phyloP scores from a whole-genome alignment of 2,113 vertebrate species.

The Antennarius striatus region DNA sequence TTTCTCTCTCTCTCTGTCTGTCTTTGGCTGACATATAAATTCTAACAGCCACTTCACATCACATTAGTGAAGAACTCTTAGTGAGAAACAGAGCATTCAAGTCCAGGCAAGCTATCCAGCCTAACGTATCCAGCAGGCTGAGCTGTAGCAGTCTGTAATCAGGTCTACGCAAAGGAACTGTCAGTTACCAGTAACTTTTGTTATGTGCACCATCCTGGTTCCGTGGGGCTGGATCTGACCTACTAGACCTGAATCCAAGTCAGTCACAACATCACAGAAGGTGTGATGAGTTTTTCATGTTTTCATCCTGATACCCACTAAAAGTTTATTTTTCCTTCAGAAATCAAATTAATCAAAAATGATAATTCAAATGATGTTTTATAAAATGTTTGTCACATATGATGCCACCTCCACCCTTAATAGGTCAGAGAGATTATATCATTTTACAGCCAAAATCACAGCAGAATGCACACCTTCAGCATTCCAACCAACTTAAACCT shows the following conservation, averaged over 20 bases:
- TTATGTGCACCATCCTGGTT: too few species aligned
- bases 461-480: too few species aligned
- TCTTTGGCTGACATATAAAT: too few species aligned
- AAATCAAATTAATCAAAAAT: too few species aligned
- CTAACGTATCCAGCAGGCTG: slow-evolving; percentile 29
- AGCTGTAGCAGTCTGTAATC: slow-evolving; percentile 16
- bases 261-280: not conserved
- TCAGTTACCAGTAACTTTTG: not conserved
- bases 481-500: too few species aligned
- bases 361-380: not conserved
- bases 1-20: too few species aligned
- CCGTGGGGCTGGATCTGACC: too few species aligned
- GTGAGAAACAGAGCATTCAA: slow-evolving; percentile 5
- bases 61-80: not conserved
- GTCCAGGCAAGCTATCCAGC: slow-evolving; percentile 38
- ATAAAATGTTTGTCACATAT: not conserved
- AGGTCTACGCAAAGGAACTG: slow-evolving; percentile 15
- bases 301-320: too few species aligned
- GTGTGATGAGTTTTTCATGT: not conserved
- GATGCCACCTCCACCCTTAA: not conserved
- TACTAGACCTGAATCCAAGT: too few species aligned
- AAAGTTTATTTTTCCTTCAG: too few species aligned
- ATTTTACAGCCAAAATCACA: not conserved
- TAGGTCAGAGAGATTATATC: not conserved
- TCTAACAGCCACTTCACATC: slow-evolving; percentile 2